Conservation (phyloP, 2,797 vertebrate genomes). For the Typhlichthys eigenmanni region DNA sequence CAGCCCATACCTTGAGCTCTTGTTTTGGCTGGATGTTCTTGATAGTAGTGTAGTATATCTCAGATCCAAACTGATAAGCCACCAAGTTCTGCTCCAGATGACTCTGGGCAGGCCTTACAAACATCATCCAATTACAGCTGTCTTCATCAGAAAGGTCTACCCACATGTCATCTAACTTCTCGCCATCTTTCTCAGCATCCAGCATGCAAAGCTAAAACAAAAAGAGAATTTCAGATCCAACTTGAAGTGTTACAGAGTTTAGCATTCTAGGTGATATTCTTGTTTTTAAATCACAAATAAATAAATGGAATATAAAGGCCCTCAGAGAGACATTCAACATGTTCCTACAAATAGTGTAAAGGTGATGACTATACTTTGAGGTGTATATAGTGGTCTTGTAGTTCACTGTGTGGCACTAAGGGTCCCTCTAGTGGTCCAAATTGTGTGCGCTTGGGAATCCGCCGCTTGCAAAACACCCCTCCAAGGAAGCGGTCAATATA, state of each 20-base stretch:
- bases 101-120: conserved; percentile 95
- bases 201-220: conserved; percentile 71
- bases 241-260: too few relatives aligned
- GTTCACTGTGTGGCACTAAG: conserved; percentile 83
- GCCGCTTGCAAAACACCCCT: conserved; percentile 93
- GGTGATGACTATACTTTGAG: conserved; percentile 79
- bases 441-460: conserved; percentile 95
- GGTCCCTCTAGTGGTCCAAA: conserved; percentile 95
- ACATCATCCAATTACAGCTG: conserved; percentile 99
- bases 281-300: too few relatives aligned
- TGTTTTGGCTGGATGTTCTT: conserved; percentile 98
- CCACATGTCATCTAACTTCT: conserved; percentile 88
- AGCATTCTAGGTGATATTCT: too few relatives aligned
- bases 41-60: conserved; percentile 97
- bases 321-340: background rate
- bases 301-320: background rate
- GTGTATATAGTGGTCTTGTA: conserved; percentile 91
- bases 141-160: conserved; percentile 94
- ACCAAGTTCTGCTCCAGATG: conserved; percentile 98
- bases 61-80: conserved; percentile 94
- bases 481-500: conserved; percentile 93
- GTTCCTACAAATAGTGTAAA: background rate
- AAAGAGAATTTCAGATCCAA: background rate
- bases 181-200: conserved; percentile 85
- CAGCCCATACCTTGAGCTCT: conserved; percentile 88